Percentiles rank a stretch among this genome's conserved stretches.
Evolutionary conservation across 1,140 invertebrate genomes (phyloP).

Genomic region (Drosophila oshimai): DNA sequence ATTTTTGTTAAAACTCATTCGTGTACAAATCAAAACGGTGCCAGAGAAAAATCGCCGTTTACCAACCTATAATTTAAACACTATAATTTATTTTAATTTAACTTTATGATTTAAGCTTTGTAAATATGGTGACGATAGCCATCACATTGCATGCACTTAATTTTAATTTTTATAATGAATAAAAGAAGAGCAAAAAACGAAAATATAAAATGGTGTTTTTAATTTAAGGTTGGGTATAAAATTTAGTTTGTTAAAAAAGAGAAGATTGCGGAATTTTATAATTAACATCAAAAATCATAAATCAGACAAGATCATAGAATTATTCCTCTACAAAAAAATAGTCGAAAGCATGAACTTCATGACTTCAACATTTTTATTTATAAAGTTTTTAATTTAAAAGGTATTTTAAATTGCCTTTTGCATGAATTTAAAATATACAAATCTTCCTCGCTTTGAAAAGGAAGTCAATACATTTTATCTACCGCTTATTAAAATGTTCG

Average conservation of each 20-base stretch:
- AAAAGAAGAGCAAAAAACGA: neutral
- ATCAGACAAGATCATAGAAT: too few relatives aligned
- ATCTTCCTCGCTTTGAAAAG: too few relatives aligned
- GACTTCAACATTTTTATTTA: too few relatives aligned
- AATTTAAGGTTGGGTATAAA: too few relatives aligned
- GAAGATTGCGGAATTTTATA: too few relatives aligned
- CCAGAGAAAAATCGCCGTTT: conserved; percentile 25
- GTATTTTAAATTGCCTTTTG: too few relatives aligned
- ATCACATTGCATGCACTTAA: conserved; percentile 20
- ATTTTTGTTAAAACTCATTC: conserved; percentile 46
- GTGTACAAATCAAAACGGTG: conserved; percentile 68
- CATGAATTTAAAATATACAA: too few relatives aligned
- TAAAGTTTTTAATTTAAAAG: too few relatives aligned
- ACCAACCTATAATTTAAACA: conserved; percentile 12
- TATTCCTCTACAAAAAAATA: too few relatives aligned
- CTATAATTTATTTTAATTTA: conserved; percentile 25
- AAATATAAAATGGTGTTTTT: neutral
- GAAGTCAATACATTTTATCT: neutral
- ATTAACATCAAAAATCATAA: too few relatives aligned
- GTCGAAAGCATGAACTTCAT: too few relatives aligned
- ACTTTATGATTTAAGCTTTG: conserved; percentile 34
- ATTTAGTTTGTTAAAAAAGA: too few relatives aligned
- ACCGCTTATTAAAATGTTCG: neutral
- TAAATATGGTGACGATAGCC: conserved; percentile 39
- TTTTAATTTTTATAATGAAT: conserved; percentile 15